Percentiles rank a stretch among this genome's conserved stretches.
Conservation (phyloP, 2,888 invertebrate genomes). For the Agonopterix heracliana region DNA sequence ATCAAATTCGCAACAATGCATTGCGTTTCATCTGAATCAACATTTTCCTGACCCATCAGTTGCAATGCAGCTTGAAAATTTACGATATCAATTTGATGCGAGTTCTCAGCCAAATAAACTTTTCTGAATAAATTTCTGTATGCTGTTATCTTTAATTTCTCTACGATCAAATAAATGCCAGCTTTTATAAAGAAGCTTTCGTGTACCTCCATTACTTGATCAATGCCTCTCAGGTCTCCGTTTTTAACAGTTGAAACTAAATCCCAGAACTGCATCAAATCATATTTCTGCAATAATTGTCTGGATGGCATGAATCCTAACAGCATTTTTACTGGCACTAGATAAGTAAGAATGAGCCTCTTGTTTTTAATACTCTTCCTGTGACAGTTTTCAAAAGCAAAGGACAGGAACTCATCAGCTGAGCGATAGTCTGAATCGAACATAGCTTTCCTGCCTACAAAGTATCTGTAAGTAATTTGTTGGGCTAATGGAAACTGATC, state of each 20-base stretch:
- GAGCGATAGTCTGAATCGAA: slow-evolving; percentile 97
- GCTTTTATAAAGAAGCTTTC: slow-evolving; percentile 95
- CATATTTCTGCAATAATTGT: slow-evolving; percentile 89
- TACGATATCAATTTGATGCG: slow-evolving; percentile 92
- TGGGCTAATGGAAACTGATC: slow-evolving; percentile 94
- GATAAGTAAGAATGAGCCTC: slow-evolving; percentile 92
- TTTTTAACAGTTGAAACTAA: slow-evolving; percentile 91
- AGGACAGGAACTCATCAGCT: slow-evolving; percentile 94
- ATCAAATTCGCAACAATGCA: slow-evolving; percentile 98
- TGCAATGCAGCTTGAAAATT: slow-evolving; percentile 89
- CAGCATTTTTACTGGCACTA: slow-evolving; percentile 98
- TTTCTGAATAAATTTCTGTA: slow-evolving; percentile 97
- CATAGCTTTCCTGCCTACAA: slow-evolving; percentile 98
- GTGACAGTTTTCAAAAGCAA: slow-evolving; percentile 95
- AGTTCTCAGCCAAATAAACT: slow-evolving; percentile 84
- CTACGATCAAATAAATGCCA: slow-evolving; percentile 98
- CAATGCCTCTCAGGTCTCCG: slow-evolving; percentile 90
- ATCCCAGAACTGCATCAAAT: slow-evolving; percentile 93
- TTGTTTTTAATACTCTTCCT: slow-evolving; percentile 89
- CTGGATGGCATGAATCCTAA: slow-evolving; percentile 95
- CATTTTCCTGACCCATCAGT: slow-evolving; percentile 87
- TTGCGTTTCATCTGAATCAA: slow-evolving; percentile 95
- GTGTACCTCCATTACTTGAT: slow-evolving; percentile 88
- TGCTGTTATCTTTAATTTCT: slow-evolving; percentile 95
- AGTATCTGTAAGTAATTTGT: slow-evolving; percentile 97